Evolutionary conservation across 2,113 vertebrate genomes (phyloP).

Genomic region (Boulengerochromis microlepis): DNA sequence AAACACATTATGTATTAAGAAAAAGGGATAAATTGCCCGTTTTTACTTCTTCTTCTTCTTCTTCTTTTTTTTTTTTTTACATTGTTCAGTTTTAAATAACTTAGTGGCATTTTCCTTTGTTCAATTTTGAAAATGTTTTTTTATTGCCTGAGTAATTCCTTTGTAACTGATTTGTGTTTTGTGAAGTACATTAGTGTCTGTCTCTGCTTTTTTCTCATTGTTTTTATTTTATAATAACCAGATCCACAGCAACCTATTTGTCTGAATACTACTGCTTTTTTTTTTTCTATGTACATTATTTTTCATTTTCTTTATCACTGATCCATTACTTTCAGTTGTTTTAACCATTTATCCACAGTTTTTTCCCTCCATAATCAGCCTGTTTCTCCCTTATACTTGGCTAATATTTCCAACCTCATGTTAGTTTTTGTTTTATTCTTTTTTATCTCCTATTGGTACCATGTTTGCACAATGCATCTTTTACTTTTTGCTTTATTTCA

Average conservation of each 20-base stretch:
- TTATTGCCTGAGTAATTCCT: not conserved
- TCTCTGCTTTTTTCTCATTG: not conserved
- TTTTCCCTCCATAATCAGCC: not conserved
- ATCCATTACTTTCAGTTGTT: not conserved
- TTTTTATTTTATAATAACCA: not conserved
- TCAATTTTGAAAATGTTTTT: not conserved
- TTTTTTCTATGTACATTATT: not conserved
- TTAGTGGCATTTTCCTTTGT: not conserved
- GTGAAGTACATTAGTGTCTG: not conserved
- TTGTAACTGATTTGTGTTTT: not conserved
- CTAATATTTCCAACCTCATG: not conserved
- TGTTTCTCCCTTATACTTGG: not conserved
- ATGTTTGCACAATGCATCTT: not conserved
- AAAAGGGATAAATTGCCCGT: not conserved
- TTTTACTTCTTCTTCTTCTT: not conserved
- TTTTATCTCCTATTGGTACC: not conserved
- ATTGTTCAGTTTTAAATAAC: not conserved
- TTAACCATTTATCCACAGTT: not conserved
- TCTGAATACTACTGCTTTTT: not conserved
- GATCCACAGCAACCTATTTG: not conserved
- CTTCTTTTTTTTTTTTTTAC: not conserved
- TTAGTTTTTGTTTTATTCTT: not conserved
- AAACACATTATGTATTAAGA: not conserved
- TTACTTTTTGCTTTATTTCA: not conserved
- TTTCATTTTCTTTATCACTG: not conserved